Percentiles rank a stretch among this genome's conserved stretches.
Evolutionary conservation across 2,797 vertebrate species (phyloP).

Genomic region (Podargus strigoides): DNA sequence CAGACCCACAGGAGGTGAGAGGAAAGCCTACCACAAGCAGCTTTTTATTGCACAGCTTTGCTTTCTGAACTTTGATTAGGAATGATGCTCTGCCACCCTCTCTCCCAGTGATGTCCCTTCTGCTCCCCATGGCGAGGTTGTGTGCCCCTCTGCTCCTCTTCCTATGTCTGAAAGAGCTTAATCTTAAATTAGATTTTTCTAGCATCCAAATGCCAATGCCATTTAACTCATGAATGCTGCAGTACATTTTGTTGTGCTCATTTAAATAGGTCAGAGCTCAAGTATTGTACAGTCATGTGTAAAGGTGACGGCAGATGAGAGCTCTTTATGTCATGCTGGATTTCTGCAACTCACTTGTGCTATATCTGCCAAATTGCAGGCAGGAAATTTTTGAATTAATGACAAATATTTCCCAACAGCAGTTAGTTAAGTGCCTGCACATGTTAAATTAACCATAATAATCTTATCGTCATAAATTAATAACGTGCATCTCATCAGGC

Average conservation of each 20-base stretch:
- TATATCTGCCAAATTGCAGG: conserved; percentile 6
- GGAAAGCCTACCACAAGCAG: background rate
- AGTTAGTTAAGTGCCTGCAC: conserved; percentile 38
- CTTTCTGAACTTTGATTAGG: background rate
- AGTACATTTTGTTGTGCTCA: background rate
- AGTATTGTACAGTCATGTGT: background rate
- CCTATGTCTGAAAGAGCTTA: background rate
- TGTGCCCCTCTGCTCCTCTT: background rate
- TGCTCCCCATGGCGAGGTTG: background rate
- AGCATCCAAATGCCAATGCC: background rate
- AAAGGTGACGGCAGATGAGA: conserved; percentile 15
- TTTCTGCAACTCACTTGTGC: background rate
- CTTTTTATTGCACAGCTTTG: background rate
- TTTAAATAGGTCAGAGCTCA: background rate
- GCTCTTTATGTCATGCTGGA: background rate
- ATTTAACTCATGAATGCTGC: background rate
- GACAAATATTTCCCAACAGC: conserved; percentile 49
- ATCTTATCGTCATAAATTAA: conserved; percentile 38
- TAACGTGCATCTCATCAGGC: background rate
- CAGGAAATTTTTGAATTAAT: conserved; percentile 25
- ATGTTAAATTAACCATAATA: conserved; percentile 42
- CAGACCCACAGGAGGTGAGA: background rate
- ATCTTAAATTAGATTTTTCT: background rate
- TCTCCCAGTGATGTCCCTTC: background rate
- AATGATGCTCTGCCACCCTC: background rate